Conservation (phyloP, 2,797 vertebrate genomes). For the Gobio occitaniae region DNA sequence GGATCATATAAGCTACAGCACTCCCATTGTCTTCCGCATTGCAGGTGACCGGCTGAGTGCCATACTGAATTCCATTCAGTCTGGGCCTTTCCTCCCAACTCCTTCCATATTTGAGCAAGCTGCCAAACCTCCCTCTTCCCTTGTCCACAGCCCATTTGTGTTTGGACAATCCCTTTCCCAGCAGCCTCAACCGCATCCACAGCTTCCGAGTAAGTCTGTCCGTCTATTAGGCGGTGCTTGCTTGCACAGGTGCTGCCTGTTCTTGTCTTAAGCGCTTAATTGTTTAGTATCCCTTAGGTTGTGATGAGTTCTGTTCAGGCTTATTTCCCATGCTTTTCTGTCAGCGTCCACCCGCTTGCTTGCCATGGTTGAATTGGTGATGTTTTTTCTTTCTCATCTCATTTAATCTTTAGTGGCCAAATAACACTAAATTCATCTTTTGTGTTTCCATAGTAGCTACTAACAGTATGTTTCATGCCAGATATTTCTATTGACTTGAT, state of each 20-base stretch:
- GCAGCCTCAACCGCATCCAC: constrained; percentile 97
- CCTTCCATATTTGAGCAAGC: constrained; percentile 99
- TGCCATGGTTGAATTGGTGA: constrained; percentile 43
- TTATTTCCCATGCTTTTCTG: constrained; percentile 47
- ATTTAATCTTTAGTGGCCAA: constrained; percentile 26
- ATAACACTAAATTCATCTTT: constrained; percentile 30
- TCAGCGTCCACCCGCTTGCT: constrained; percentile 45
- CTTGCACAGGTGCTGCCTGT: constrained; percentile 85
- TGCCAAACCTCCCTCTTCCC: constrained; percentile 99
- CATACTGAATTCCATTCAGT: constrained; percentile 99
- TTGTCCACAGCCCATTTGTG: constrained; percentile 99
- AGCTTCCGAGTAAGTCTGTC: constrained; percentile 99
- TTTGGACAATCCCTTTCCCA: constrained; percentile 99
- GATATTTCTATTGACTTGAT: constrained; percentile 7
- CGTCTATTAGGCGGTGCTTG: constrained; percentile 87
- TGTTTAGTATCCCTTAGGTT: constrained; percentile 39
- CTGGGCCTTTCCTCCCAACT: constrained; percentile 98
- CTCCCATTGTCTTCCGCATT: constrained; percentile 96
- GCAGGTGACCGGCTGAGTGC: constrained; percentile 99
- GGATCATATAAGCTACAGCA: constrained; percentile 92
- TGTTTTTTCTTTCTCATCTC: constrained; percentile 26
- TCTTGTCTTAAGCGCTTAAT: constrained; percentile 51
- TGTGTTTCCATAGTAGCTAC: constrained; percentile 29
- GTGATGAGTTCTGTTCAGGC: constrained; percentile 40
- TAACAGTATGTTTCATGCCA: constrained; percentile 10